A percentile compares a stretch with the other conserved stretches of the same genome.
phyloP scores from a whole-genome alignment of 2,797 vertebrate genomes.

The Atherinosoma microstoma region DNA sequence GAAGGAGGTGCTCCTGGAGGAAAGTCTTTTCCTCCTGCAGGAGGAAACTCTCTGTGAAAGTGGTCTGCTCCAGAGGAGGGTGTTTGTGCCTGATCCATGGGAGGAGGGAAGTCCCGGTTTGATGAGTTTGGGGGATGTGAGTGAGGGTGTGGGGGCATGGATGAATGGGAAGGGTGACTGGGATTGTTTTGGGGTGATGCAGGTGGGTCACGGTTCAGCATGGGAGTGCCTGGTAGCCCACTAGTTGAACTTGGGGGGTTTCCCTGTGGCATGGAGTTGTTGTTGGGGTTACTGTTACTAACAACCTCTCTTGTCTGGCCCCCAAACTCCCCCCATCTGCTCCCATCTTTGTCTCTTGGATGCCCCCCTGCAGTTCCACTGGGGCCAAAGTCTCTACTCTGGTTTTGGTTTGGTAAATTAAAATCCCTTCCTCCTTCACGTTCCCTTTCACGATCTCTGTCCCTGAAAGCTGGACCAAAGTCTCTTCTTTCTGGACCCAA shows the following conservation, averaged over 20 bases:
- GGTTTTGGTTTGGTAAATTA: slow-evolving; percentile 80
- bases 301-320: slow-evolving; percentile 79
- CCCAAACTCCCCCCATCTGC: slow-evolving; percentile 84
- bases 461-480: slow-evolving; percentile 84
- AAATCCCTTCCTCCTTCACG: slow-evolving; percentile 84
- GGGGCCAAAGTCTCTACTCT: slow-evolving; percentile 82
- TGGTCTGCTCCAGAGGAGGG: slow-evolving; percentile 80
- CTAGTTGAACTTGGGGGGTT: slow-evolving; percentile 74
- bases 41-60: slow-evolving; percentile 84
- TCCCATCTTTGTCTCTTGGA: slow-evolving; percentile 85
- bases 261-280: slow-evolving; percentile 71
- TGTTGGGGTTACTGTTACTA: slow-evolving; percentile 77
- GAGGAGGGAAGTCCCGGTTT: slow-evolving; percentile 81
- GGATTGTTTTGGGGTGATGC: slow-evolving; percentile 82
- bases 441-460: slow-evolving; percentile 90
- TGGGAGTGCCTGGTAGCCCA: slow-evolving; percentile 73
- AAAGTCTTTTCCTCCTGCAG: slow-evolving; percentile 86
- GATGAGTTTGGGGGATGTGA: slow-evolving; percentile 75
- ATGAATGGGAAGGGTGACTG: slow-evolving; percentile 74
- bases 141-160: slow-evolving; percentile 73
- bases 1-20: slow-evolving; percentile 79
- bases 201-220: slow-evolving; percentile 79
- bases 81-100: slow-evolving; percentile 78
- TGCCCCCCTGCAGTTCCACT: slow-evolving; percentile 76
- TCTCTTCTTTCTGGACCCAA: slow-evolving; percentile 79